phyloP scores from a whole-genome alignment of 2,113 vertebrate genomes.

The Hemiprocne comata region DNA sequence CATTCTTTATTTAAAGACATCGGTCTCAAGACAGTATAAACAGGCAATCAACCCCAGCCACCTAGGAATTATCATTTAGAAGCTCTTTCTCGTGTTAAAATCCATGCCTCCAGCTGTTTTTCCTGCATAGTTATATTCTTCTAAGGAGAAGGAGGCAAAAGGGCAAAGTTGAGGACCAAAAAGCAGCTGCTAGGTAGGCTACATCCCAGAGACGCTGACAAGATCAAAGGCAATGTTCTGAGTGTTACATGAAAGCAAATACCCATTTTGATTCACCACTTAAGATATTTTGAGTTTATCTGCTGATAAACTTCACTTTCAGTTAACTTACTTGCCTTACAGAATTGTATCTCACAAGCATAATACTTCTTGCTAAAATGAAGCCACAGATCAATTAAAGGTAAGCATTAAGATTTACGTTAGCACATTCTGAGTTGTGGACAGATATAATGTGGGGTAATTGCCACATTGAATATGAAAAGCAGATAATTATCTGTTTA shows the following conservation, averaged over 20 bases:
- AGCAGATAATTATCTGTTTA: background rate
- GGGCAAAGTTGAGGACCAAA: background rate
- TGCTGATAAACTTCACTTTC: background rate
- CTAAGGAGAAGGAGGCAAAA: background rate
- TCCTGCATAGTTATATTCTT: background rate
- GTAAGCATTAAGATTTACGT: background rate
- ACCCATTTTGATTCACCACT: background rate
- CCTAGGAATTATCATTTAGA: background rate
- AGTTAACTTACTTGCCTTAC: background rate
- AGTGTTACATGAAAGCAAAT: background rate
- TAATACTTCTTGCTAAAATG: background rate
- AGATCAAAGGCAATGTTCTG: background rate
- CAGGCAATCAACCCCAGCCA: background rate
- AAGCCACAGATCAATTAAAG: background rate
- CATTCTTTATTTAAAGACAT: background rate
- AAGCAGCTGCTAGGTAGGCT: background rate
- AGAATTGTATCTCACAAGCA: background rate
- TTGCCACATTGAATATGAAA: background rate
- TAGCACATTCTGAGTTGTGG: background rate
- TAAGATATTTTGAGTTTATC: background rate
- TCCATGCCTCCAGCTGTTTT: background rate
- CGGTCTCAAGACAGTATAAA: background rate
- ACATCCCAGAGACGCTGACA: background rate
- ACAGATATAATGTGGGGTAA: background rate
- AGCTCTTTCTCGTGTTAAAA: background rate